Evolutionary conservation across 1,140 invertebrate genomes (phyloP).

Genomic region (Vanessa tameamea): DNA sequence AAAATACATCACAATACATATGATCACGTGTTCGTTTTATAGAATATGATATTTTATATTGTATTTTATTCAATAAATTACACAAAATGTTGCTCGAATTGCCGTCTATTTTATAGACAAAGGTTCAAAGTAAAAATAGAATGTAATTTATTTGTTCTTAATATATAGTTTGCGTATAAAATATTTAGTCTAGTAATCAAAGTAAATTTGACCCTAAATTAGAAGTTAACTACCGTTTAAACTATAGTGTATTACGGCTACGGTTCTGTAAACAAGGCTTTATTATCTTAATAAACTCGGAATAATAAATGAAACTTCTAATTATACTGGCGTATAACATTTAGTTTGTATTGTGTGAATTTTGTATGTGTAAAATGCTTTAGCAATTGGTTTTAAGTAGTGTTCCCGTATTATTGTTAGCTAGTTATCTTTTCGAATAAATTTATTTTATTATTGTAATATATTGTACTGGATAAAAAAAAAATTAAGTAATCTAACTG

Average conservation of each 20-base stretch:
- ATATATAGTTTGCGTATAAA: not conserved
- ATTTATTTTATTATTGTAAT: not conserved
- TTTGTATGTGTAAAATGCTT: constrained; percentile 6
- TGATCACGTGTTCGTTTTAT: too few relatives aligned
- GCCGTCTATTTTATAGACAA: not conserved
- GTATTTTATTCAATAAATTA: too few relatives aligned
- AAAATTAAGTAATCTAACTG: too few relatives aligned
- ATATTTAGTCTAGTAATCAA: constrained; percentile 11
- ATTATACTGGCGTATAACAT: constrained; percentile 11
- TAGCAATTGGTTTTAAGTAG: not conserved
- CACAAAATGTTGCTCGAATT: too few relatives aligned
- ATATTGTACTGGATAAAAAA: not conserved
- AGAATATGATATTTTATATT: too few relatives aligned
- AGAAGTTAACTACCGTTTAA: constrained; percentile 24
- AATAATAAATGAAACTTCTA: constrained; percentile 19
- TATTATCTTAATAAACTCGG: constrained; percentile 28
- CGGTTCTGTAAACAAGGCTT: constrained; percentile 26
- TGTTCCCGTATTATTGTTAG: not conserved
- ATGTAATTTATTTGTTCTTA: not conserved
- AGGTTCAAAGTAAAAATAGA: not conserved
- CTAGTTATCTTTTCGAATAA: not conserved
- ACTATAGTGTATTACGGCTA: constrained; percentile 15
- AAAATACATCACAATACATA: too few relatives aligned
- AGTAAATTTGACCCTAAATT: constrained; percentile 24
- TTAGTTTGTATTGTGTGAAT: constrained; percentile 9